Base-by-base conservation (phyloP, 2,888 invertebrate genomes). In the Nineta flava region DNA sequence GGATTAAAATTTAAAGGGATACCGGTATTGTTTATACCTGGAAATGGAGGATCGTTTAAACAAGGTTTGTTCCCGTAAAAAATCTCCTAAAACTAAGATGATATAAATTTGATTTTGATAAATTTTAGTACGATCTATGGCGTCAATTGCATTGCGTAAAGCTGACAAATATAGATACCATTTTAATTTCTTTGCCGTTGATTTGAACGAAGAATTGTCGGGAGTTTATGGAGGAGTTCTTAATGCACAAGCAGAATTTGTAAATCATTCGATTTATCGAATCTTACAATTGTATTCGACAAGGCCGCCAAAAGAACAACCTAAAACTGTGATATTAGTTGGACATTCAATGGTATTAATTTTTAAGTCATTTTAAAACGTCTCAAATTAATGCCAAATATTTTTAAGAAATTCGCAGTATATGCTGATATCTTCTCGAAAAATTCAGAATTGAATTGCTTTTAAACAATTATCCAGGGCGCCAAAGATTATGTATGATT, bases 11-110 rank as follows among this genome's bases (percentile, higher is more conserved):
- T 88, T 67, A 76, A 76, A 60, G 96, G 96, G 1, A 84, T 94
- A 45, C 96, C 97, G 6, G 88, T 97, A 0, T 72, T 97, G 46
- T 97, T 92, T 69, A 75, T 97, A 51, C 96, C 95, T 13, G 97
- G 97, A 10, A 96, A 94, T 70, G 85, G 85, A 43, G 97, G 96
- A 0, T 95, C 94, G 41, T 81, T 86, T 61, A 88, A 86, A 69
- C 94, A 93, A 77, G 87, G 80, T 75, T 59, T 51, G 48, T 26
- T 26, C 6, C 2, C 7, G 4, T 26, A 26, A 26, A 26, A 6
- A 7, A 4, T 21, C 40, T 3, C 9, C 12, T 9, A 7, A 9
- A 44, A 26, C 10, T 19, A 32, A 35, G 15, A 3, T 26, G 3
- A 26, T 26, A 7, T 26, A 3, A 10, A 19, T 26, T 34, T 47